phyloP scores from a whole-genome alignment of 2,888 invertebrate genomes.

The Oithona nana region DNA sequence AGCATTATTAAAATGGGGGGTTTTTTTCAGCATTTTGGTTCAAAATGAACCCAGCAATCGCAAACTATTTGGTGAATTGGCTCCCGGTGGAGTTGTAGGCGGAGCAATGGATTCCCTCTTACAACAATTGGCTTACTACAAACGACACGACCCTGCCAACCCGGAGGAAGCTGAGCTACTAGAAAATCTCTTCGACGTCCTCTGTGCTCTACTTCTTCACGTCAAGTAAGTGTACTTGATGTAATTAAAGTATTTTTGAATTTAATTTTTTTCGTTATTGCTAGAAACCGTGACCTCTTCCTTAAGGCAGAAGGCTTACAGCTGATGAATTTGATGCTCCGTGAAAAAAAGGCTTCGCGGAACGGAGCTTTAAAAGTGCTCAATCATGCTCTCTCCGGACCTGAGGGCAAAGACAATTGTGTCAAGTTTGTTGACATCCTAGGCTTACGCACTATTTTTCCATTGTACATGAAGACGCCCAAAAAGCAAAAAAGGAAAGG shows the following conservation, averaged over 20 bases:
- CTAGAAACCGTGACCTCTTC: conserved; percentile 77
- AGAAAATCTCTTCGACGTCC: conserved; percentile 92
- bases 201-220: conserved; percentile 82
- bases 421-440: conserved; percentile 95
- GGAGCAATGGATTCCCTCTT: conserved; percentile 77
- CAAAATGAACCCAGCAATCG: conserved; percentile 39
- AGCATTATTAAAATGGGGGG: too few species aligned
- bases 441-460: conserved; percentile 86
- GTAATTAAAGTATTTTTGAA: too few species aligned
- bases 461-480: conserved; percentile 97
- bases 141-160: conserved; percentile 24
- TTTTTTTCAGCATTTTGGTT: too few species aligned
- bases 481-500: conserved; percentile 43
- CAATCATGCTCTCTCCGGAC: conserved; percentile 89
- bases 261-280: too few species aligned
- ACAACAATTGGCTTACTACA: conserved; percentile 56
- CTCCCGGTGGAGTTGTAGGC: conserved; percentile 32
- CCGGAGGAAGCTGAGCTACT: conserved; percentile 92
- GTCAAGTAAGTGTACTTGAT: too few species aligned
- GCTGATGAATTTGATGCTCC: conserved; percentile 95
- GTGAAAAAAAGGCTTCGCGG: conserved; percentile 87
- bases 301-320: conserved; percentile 91
- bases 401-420: conserved; percentile 73
- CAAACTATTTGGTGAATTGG: conserved; percentile 55
- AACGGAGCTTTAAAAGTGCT: conserved; percentile 90